Evolutionary conservation across 2,797 vertebrate species (phyloP).

Genomic region (Neostethus bicornis): DNA sequence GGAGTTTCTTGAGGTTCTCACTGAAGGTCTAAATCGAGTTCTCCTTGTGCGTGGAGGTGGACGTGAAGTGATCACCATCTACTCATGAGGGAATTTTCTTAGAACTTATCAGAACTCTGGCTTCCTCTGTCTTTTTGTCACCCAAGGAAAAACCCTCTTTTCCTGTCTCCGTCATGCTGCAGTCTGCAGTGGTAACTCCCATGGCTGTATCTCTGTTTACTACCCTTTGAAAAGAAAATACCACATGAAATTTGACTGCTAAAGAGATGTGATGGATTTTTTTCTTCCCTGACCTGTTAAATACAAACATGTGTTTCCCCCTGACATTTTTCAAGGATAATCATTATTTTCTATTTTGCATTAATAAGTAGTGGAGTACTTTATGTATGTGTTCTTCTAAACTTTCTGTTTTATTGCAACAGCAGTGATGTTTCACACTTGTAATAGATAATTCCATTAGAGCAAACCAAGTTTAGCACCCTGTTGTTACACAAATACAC

Average conservation of each 20-base stretch:
- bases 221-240: slow-evolving; percentile 12
- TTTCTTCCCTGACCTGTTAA: slow-evolving; percentile 1
- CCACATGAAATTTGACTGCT: slow-evolving; percentile 9
- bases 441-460: not conserved
- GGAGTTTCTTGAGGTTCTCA: slow-evolving; percentile 98
- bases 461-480: not conserved
- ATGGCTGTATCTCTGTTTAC: slow-evolving; percentile 5
- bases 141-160: slow-evolving; percentile 49
- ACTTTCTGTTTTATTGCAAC: not conserved
- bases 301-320: slow-evolving; percentile 1
- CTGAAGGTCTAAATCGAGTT: slow-evolving; percentile 94
- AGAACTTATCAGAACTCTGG: slow-evolving; percentile 22
- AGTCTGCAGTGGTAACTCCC: slow-evolving; percentile 7
- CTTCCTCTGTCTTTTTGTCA: slow-evolving; percentile 38
- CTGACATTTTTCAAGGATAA: slow-evolving; percentile 5
- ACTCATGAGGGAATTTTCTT: slow-evolving; percentile 86
- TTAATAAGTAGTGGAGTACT: slow-evolving; percentile 37
- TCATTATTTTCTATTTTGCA: slow-evolving; percentile 15
- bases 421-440: not conserved
- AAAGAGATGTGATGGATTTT: not conserved
- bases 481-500: not conserved
- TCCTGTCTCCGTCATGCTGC: slow-evolving; percentile 38
- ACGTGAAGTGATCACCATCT: slow-evolving; percentile 99
- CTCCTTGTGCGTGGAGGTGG: slow-evolving; percentile 97
- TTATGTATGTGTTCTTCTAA: slow-evolving; percentile 39